Base-by-base conservation (phyloP, 1,140 invertebrate genomes). In the Camponotus pennsylvanicus region DNA sequence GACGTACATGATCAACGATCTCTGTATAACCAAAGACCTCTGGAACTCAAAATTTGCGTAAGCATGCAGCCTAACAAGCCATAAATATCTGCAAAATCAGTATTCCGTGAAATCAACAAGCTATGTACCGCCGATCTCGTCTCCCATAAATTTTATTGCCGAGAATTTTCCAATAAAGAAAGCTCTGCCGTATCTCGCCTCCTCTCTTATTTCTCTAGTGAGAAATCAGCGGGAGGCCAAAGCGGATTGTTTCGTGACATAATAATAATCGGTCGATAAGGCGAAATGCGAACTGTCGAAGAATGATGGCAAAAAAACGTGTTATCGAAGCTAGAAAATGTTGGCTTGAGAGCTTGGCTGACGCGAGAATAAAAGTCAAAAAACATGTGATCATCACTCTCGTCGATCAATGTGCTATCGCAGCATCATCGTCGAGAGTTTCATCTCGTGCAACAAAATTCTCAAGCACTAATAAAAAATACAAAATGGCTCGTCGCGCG, bases 41-140 rank as follows among this genome's bases (percentile, higher is more conserved):
- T 83, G 79, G 69, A 83, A 83, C 79, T 83, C 18, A 83, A 83
- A 83, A 83, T 83, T 73, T 49, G 79, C 37, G 40, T 73, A 63
- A 73, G 79, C 79, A 83, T 83, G 79, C 79, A 83, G 49, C 49
- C 71, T 83, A 63, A 73, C 40, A 83, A 83, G 79, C 79, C 69
- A 18, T 75, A 83, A 73, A 59, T 52, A 83, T 80, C 78, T 80
- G 78, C 37, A 80, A 83, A 75, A 61, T 40, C 40, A 45, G 45
- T 52, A 37, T 34, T 15, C 57, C 55, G 40, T 21, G 55, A 69
- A 83, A 83, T 45, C 79, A 83, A 83, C 79, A 83, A 83, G 79
- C 55, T 40, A 45, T n/a, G 21, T 32, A 11, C 7, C 40, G 9
- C 45, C 13, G 6, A 1, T 32, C 59, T 66, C 34, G 34, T 15